Evolutionary conservation across 2,888 invertebrate genomes (phyloP).

Genomic region (Mamestra brassicae): DNA sequence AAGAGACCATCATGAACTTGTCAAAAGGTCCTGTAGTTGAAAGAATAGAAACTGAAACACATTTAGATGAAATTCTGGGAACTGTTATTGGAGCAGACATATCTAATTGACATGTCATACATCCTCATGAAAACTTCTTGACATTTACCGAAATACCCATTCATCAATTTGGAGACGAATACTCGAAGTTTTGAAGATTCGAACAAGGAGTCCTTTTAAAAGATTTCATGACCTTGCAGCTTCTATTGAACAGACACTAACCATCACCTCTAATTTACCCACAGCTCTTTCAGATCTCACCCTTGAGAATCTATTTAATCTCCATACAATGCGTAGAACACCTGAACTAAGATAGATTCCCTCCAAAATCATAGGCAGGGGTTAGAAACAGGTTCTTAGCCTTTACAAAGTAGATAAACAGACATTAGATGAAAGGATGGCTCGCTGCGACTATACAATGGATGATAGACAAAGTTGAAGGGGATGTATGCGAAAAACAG

Average conservation of each 20-base stretch:
- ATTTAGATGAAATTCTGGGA: conserved; percentile 7
- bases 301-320: conserved; percentile 59
- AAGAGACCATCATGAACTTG: neutral
- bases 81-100: conserved; percentile 4
- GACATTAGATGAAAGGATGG: conserved; percentile 77
- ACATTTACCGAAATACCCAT: conserved; percentile 30
- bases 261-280: conserved; percentile 31
- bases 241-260: neutral
- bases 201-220: neutral
- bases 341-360: conserved; percentile 74
- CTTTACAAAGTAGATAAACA: conserved; percentile 82
- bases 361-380: conserved; percentile 64
- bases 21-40: neutral
- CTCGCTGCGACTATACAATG: conserved; percentile 75
- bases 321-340: conserved; percentile 67
- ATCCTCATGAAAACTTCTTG: conserved; percentile 5
- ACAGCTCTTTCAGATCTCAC: conserved; percentile 39
- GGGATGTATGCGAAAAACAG: conserved; percentile 77
- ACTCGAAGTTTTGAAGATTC: neutral
- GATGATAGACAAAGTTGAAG: conserved; percentile 69
- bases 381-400: conserved; percentile 84
- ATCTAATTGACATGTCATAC: conserved; percentile 31
- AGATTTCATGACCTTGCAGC: conserved; percentile 10
- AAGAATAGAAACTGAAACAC: neutral
- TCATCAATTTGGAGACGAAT: conserved; percentile 3